Conservation (phyloP, 2,888 invertebrate genomes). For the Melipona bicolor region DNA sequence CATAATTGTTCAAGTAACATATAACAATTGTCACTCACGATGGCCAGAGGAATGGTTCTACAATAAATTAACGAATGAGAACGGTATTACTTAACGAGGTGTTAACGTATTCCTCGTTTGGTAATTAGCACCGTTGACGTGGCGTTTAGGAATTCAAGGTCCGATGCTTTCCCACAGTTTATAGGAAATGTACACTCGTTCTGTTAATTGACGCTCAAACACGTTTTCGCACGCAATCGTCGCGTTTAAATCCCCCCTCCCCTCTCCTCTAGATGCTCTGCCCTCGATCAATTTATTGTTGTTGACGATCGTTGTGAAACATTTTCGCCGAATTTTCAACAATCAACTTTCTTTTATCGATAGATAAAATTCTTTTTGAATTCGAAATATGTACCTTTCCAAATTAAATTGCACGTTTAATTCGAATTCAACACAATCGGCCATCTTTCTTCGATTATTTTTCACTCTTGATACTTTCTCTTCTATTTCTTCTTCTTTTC, state of each 20-base stretch:
- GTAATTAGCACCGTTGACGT: not conserved
- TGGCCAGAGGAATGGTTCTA: not conserved
- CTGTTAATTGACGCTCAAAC: slow-evolving; percentile 50
- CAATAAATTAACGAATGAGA: not conserved
- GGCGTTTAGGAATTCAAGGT: not conserved
- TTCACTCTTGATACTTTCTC: too few species aligned
- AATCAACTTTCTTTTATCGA: too few species aligned
- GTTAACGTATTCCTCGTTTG: not conserved
- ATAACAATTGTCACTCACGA: too few species aligned
- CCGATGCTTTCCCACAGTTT: slow-evolving; percentile 14
- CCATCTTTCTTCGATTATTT: too few species aligned
- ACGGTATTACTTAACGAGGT: not conserved
- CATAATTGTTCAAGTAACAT: too few species aligned
- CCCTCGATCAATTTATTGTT: slow-evolving; percentile 11
- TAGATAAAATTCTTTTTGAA: too few species aligned
- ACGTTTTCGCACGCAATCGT: slow-evolving; percentile 40
- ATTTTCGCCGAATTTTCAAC: too few species aligned
- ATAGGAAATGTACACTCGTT: slow-evolving; percentile 29
- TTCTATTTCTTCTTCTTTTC: not conserved
- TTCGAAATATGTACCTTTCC: too few species aligned
- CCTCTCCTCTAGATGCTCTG: not conserved
- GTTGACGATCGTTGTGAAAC: not conserved
- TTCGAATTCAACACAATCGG: too few species aligned
- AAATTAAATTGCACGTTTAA: too few species aligned
- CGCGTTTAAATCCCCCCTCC: not conserved